Conservation (phyloP, 2,113 vertebrate genomes). For the Pachycephala philippinensis region DNA sequence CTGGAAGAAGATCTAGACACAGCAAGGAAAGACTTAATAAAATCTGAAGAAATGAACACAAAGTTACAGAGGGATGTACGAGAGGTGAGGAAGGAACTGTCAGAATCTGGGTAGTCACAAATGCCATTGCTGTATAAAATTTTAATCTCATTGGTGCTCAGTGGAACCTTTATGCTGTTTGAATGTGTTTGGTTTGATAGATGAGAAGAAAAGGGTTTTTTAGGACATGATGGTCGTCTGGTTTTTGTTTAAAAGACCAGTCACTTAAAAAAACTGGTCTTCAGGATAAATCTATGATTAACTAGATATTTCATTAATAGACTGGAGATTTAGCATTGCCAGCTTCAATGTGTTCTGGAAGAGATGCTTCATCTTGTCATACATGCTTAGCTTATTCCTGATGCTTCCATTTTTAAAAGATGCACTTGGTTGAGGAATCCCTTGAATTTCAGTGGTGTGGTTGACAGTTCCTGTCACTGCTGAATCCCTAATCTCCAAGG, state of each 20-base stretch:
- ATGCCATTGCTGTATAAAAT: neutral
- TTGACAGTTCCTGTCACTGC: neutral
- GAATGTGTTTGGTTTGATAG: neutral
- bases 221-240: neutral
- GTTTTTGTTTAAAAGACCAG: neutral
- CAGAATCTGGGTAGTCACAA: neutral
- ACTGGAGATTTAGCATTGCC: neutral
- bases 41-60: conserved; percentile 90
- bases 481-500: neutral
- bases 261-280: neutral
- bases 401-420: neutral
- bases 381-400: neutral
- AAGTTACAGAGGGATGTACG: conserved; percentile 91
- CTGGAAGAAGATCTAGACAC: conserved; percentile 97
- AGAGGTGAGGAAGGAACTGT: conserved; percentile 76
- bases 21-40: conserved; percentile 93
- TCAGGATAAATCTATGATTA: neutral
- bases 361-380: neutral
- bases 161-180: neutral
- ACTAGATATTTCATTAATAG: neutral
- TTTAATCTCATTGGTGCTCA: neutral
- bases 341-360: neutral
- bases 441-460: neutral
- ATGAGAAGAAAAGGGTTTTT: neutral
- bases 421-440: neutral